Evolutionary conservation across 1,140 invertebrate species (phyloP).

Genomic region (Drosophila mayri): DNA sequence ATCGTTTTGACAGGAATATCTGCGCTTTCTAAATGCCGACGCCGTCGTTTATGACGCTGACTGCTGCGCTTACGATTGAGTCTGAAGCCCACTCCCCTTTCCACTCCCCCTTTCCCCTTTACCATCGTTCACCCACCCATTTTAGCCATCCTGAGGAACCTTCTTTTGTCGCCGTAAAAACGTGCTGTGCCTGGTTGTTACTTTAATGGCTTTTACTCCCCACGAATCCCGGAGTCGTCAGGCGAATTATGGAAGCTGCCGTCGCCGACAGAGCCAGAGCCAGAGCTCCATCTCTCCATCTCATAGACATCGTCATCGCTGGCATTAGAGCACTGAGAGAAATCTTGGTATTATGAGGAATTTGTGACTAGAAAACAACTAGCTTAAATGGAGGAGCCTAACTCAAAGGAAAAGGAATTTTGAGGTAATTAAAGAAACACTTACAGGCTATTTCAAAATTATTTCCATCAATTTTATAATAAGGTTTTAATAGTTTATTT

Average conservation of each 20-base stretch:
- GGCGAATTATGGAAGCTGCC: slow-evolving; percentile 79
- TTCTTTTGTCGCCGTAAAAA: slow-evolving; percentile 72
- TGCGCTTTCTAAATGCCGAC: slow-evolving; percentile 81
- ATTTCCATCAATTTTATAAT: neutral
- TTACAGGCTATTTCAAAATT: fast-evolving
- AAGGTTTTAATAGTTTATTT: neutral
- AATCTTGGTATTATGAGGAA: neutral
- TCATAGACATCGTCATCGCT: slow-evolving; percentile 14
- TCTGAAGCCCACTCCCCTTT: slow-evolving; percentile 29
- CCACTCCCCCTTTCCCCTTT: neutral
- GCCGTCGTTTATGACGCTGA: slow-evolving; percentile 81
- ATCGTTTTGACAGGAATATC: slow-evolving; percentile 83
- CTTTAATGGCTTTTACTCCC: slow-evolving; percentile 82
- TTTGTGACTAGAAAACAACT: too few relatives aligned
- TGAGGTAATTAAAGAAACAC: neutral
- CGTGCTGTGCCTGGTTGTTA: slow-evolving; percentile 82
- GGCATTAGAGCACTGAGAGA: slow-evolving; percentile 14
- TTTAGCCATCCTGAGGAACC: slow-evolving; percentile 48
- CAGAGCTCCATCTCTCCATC: slow-evolving; percentile 19
- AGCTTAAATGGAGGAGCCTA: neutral
- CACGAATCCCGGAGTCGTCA: slow-evolving; percentile 73
- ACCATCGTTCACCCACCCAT: slow-evolving; percentile 1
- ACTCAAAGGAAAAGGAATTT: neutral
- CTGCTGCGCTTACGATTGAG: slow-evolving; percentile 80
- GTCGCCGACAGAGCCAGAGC: slow-evolving; percentile 35